Evolutionary conservation across 2,888 invertebrate species (phyloP).

Genomic region (Masnerella sp.): DNA sequence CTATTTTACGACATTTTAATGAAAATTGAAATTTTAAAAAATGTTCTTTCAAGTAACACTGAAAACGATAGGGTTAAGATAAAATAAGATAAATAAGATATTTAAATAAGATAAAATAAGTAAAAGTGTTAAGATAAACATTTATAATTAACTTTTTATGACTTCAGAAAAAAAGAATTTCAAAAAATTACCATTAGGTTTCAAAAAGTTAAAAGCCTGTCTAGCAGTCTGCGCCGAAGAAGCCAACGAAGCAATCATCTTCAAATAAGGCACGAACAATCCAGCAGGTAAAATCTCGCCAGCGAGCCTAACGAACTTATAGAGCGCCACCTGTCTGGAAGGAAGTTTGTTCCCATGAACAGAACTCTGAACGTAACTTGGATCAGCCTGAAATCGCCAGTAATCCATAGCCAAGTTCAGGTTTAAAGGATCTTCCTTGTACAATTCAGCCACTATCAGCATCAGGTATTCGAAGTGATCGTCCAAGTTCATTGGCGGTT

Average conservation of each 20-base stretch:
- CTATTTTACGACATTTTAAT: too few species aligned
- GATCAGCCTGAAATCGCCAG: constrained; percentile 84
- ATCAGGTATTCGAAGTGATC: constrained; percentile 91
- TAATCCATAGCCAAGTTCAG: constrained; percentile 87
- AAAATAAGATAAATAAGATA: too few species aligned
- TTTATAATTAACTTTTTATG: not conserved
- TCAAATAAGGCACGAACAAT: constrained; percentile 91
- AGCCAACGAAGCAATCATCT: constrained; percentile 90
- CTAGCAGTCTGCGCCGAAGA: constrained; percentile 87
- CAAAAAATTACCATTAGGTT: constrained; percentile 80
- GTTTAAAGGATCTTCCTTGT: constrained; percentile 85
- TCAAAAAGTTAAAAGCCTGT: constrained; percentile 87
- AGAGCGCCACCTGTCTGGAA: constrained; percentile 87
- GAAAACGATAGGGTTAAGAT: too few species aligned
- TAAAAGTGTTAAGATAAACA: too few species aligned
- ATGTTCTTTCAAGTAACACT: too few species aligned
- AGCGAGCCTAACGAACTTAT: constrained; percentile 93
- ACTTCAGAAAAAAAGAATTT: not conserved
- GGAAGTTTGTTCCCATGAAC: constrained; percentile 75
- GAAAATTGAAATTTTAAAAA: too few species aligned
- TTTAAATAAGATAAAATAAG: too few species aligned
- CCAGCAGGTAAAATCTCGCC: constrained; percentile 91
- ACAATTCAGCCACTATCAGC: constrained; percentile 87
- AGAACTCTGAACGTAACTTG: constrained; percentile 75
- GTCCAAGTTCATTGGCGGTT: constrained; percentile 86